These are phyloP conservation scores for Bagarius yarrelli DNA, from an alignment of 2,113 vertebrate species.

Conservation along the genomic window DNA sequence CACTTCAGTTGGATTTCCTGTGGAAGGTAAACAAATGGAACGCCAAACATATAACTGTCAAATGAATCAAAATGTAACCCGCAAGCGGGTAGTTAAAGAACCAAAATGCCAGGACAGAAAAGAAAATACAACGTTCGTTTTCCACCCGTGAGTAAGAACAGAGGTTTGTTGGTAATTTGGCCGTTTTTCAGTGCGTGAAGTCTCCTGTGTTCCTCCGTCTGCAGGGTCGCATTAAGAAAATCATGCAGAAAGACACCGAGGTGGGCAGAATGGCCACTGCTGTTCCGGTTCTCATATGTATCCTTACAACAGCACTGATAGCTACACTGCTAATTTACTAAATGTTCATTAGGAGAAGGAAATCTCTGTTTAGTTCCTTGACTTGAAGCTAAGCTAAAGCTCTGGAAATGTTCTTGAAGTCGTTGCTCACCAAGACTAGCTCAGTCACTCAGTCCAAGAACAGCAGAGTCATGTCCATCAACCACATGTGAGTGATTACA, in stretches of 20 bases:
- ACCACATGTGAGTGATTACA: constrained; percentile 67
- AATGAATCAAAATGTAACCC: constrained; percentile 51
- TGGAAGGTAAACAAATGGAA: constrained; percentile 73
- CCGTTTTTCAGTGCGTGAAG: neutral
- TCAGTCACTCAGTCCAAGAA: constrained; percentile 67
- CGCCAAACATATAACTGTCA: constrained; percentile 20
- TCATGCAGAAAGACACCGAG: constrained; percentile 75
- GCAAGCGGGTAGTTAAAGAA: constrained; percentile 19
- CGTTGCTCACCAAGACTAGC: constrained; percentile 65
- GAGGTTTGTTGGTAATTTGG: neutral
- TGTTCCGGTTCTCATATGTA: constrained; percentile 74
- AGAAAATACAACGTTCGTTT: constrained; percentile 70
- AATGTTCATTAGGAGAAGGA: neutral
- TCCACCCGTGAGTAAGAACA: constrained; percentile 66
- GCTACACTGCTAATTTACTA: neutral
- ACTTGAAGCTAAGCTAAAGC: constrained; percentile 62
- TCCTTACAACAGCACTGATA: constrained; percentile 55
- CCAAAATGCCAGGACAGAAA: constrained; percentile 69
- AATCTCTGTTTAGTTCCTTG: constrained; percentile 1
- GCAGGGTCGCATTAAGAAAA: constrained; percentile 73
- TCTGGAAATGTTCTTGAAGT: constrained; percentile 72
- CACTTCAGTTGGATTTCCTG: constrained; percentile 55
- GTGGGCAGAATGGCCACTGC: constrained; percentile 72
- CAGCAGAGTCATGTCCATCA: constrained; percentile 64
- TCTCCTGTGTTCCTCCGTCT: neutral